Evolutionary conservation across 1,140 invertebrate genomes (phyloP).

Genomic region (Scaptomyza pallida): DNA sequence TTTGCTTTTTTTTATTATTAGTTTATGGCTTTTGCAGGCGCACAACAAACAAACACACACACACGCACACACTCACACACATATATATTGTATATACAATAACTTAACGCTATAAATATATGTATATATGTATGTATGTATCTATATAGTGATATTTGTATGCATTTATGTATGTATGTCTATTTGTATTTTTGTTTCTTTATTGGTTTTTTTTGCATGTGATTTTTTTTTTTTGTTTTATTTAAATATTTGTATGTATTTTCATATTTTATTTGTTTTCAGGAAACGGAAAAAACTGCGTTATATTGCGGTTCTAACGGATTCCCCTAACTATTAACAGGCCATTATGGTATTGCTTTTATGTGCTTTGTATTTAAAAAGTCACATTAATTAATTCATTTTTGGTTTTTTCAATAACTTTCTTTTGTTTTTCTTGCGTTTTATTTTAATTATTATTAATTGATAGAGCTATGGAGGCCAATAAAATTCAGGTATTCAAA

Average conservation of each 20-base stretch:
- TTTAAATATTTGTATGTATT: constrained; percentile 5
- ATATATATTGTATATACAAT: constrained; percentile 8
- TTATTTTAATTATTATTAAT: constrained; percentile 11
- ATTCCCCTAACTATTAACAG: constrained; percentile 51
- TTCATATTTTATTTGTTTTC: constrained; percentile 12
- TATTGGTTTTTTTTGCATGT: constrained; percentile 6
- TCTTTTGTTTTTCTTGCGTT: constrained; percentile 10
- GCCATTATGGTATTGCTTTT: constrained; percentile 55
- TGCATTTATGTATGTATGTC: constrained; percentile 1
- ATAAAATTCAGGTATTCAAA: neutral
- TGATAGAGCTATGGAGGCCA: constrained; percentile 26
- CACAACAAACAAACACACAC: no score
- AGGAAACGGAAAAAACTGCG: constrained; percentile 31
- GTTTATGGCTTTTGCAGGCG: constrained; percentile 17
- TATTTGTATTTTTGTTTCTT: constrained; percentile 22
- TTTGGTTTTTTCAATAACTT: constrained; percentile 1
- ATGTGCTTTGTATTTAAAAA: constrained; percentile 32
- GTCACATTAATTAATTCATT: constrained; percentile 22
- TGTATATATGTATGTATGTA: constrained; percentile 13
- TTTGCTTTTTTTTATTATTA: neutral
- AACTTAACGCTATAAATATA: constrained; percentile 20
- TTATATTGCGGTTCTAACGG: constrained; percentile 37
- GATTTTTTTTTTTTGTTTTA: constrained; percentile 1
- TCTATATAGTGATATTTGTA: constrained; percentile 21
- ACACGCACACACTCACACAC: neutral